Base-by-base conservation (phyloP, 2,113 vertebrate species). In the Sylvia atricapilla region DNA sequence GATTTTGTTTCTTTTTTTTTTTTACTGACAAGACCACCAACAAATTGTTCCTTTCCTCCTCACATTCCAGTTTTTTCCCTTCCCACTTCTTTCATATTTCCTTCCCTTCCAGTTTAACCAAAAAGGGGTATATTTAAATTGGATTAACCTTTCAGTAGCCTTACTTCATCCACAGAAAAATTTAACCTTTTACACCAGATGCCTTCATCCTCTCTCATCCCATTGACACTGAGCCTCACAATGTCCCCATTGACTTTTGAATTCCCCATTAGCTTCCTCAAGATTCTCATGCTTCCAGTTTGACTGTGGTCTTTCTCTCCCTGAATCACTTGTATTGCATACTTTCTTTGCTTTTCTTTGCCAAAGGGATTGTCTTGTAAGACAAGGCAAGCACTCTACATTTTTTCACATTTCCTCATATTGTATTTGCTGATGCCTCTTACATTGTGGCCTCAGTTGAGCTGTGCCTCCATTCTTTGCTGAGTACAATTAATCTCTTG, bases 181-280 rank as follows among this genome's bases (percentile, higher is more conserved):
- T 37, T 47, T 89, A 89, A 96, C 83, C 64, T 96, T 96, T 96
- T 84, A 60, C n/a, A 92, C 86, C 53, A 75, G 60, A 62, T 81
- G 84, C 80, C 52, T 81, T 90, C 69, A 58, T 84, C 88, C 68
- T 87, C 56, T 39, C 47, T 82, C 60, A 56, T 81, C 69, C 20
- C 24, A 2, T 75, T 81, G 62, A 95, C 62, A 81, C 39, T 75
- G 64, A 94, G 24, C 19, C 47, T 69, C 41, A 95, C 89, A 95
- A 90, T 92, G 80, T 91, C 56, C 52, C 47, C 41, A 91, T 62
- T 97, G 93, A 94, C 68, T 93, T 92, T 22, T 49, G 60, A 93
- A 96, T 92, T 93, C 76, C 58, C 23, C 21, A n/a, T 86, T 68
- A 72, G 31, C 85, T 90, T 70, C 47, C 60, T 93, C 52, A 52